Percentiles rank a stretch among this genome's conserved stretches.
phyloP scores from a whole-genome alignment of 1,140 invertebrate species.

The Drosophila bocqueti region DNA sequence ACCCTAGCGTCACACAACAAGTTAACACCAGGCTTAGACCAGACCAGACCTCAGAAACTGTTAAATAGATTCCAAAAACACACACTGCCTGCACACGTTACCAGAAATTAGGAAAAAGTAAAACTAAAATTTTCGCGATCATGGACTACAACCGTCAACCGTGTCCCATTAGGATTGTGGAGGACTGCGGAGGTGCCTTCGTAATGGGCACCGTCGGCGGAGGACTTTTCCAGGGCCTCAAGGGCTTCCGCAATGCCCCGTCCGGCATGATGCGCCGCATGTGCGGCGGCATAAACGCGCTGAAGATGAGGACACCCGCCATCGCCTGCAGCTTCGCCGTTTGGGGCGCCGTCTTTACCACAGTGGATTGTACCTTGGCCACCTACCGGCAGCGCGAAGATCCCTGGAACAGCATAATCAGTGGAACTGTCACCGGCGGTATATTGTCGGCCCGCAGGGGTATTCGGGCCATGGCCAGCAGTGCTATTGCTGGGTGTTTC shows the following conservation, averaged over 20 bases:
- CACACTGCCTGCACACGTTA: neutral
- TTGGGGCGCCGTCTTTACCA: constrained; percentile 65
- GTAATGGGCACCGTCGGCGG: constrained; percentile 68
- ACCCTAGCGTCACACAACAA: neutral
- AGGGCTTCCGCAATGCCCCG: constrained; percentile 62
- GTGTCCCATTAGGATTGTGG: constrained; percentile 67
- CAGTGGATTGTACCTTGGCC: constrained; percentile 58
- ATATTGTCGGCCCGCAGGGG: constrained; percentile 63
- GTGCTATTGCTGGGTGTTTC: constrained; percentile 55
- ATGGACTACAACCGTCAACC: constrained; percentile 70
- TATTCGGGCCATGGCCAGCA: constrained; percentile 60
- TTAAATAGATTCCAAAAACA: neutral
- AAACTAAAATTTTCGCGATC: neutral
- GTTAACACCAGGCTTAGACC: neutral
- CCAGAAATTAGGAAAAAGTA: neutral
- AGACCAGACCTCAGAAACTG: neutral
- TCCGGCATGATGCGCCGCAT: constrained; percentile 44
- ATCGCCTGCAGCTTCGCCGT: constrained; percentile 66
- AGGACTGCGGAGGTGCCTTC: constrained; percentile 70
- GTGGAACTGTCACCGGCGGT: constrained; percentile 60
- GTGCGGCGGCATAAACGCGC: constrained; percentile 51
- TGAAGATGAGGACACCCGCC: constrained; percentile 59
- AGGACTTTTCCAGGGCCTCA: constrained; percentile 57
- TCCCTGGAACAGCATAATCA: constrained; percentile 62
- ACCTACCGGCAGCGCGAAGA: constrained; percentile 57